A percentile compares a stretch with the other conserved stretches of the same genome.
These are phyloP conservation scores for Aurelia aurita DNA, from an alignment of 30 jellyfish, hydroid and myxozoan species.

Conservation along the genomic window DNA sequence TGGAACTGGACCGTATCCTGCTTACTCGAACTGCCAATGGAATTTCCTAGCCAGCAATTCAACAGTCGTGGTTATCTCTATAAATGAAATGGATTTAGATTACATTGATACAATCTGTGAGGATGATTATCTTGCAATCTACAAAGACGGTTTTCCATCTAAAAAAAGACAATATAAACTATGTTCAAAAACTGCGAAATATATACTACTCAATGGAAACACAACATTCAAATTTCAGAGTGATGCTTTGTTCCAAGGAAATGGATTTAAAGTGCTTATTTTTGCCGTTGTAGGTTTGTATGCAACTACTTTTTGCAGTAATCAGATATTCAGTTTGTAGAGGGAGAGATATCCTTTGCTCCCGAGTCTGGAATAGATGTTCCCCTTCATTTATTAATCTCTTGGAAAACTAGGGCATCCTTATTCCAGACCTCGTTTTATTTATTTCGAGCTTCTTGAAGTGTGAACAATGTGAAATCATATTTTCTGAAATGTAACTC, in stretches of 20 bases:
- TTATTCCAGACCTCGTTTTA: no score
- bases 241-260: not conserved
- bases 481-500: no score
- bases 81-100: not conserved
- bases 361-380: no score
- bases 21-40: not conserved
- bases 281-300: not conserved
- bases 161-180: not conserved
- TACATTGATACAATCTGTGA: not conserved
- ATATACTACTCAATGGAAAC: not conserved
- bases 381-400: no score
- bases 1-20: not conserved
- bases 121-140: not conserved
- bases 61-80: not conserved
- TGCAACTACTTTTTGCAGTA: not conserved
- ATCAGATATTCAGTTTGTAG: no score
- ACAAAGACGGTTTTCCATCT: not conserved
- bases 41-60: not conserved
- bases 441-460: no score
- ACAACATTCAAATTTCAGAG: not conserved
- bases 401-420: no score
- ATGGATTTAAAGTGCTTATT: not conserved
- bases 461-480: no score
- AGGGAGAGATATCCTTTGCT: no score
- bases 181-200: not conserved